Evolutionary conservation across 2,888 invertebrate species (phyloP).

Genomic region (Nomada hirtipes): DNA sequence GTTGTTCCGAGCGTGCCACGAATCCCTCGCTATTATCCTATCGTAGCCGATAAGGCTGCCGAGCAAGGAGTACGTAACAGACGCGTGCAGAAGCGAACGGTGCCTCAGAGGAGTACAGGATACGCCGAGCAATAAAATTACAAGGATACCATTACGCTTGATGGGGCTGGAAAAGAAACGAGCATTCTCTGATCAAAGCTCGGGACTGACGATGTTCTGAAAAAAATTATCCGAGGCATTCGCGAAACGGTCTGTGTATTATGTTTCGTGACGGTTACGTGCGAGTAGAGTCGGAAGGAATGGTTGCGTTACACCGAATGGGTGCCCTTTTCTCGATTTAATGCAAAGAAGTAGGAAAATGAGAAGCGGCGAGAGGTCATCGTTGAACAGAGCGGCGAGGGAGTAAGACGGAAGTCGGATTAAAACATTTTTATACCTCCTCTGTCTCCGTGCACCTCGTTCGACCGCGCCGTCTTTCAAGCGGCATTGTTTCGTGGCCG

Average conservation of each 20-base stretch:
- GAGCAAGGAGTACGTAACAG: background rate
- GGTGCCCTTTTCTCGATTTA: constrained; percentile 62
- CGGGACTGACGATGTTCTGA: background rate
- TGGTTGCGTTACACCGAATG: constrained; percentile 47
- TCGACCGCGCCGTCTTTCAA: constrained; percentile 67
- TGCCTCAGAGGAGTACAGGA: background rate
- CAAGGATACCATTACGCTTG: background rate
- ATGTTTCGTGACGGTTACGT: constrained; percentile 47
- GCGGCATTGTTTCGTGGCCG: constrained; percentile 71
- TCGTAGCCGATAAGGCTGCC: constrained; percentile 4
- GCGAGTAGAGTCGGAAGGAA: constrained; percentile 32
- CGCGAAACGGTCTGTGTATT: constrained; percentile 10
- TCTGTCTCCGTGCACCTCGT: constrained; percentile 39
- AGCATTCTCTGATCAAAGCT: constrained; percentile 11
- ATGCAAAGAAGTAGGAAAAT: constrained; percentile 41
- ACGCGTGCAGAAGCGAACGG: background rate
- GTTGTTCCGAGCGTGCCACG: constrained; percentile 9
- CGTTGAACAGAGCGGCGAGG: constrained; percentile 20
- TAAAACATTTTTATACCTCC: constrained; percentile 65
- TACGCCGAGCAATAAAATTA: background rate
- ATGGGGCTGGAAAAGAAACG: background rate
- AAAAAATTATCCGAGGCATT: constrained; percentile 48
- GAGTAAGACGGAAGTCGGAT: constrained; percentile 46
- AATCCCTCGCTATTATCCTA: constrained; percentile 6
- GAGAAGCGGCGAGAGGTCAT: constrained; percentile 44